Evolutionary conservation across 1,140 invertebrate genomes (phyloP).

Genomic region (Papilio helenus): DNA sequence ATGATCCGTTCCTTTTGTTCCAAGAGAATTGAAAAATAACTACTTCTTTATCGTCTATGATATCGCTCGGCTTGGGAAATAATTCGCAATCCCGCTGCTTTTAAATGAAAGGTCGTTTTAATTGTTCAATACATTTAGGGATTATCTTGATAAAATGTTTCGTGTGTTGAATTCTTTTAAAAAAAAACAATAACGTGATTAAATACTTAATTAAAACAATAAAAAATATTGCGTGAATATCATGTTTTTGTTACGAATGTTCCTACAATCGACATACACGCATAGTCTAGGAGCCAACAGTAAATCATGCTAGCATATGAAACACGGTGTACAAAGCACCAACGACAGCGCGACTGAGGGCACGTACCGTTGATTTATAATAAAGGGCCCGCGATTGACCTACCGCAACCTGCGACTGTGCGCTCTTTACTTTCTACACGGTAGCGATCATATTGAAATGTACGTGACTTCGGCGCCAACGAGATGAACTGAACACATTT

Average conservation of each 20-base stretch:
- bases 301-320: conserved; percentile 33
- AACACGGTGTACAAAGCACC: neutral
- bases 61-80: conserved; percentile 28
- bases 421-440: conserved; percentile 47
- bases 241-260: neutral
- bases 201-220: too few species aligned
- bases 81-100: conserved; percentile 9
- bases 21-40: conserved; percentile 57
- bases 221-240: neutral
- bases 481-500: neutral
- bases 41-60: conserved; percentile 41
- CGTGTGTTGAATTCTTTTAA: neutral
- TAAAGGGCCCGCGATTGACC: conserved; percentile 45
- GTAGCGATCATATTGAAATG: conserved; percentile 41
- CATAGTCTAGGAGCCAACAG: conserved; percentile 12
- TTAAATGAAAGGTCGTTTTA: conserved; percentile 9
- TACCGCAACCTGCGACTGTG: conserved; percentile 29
- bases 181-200: too few species aligned
- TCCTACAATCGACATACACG: conserved; percentile 14
- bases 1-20: conserved; percentile 52
- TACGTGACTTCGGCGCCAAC: conserved; percentile 26
- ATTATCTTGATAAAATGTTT: neutral
- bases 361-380: conserved; percentile 38
- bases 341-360: conserved; percentile 29
- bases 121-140: conserved; percentile 3